These are phyloP conservation scores for Synergus laeviventris DNA, from an alignment of 2,888 invertebrate species.

Conservation along the genomic window DNA sequence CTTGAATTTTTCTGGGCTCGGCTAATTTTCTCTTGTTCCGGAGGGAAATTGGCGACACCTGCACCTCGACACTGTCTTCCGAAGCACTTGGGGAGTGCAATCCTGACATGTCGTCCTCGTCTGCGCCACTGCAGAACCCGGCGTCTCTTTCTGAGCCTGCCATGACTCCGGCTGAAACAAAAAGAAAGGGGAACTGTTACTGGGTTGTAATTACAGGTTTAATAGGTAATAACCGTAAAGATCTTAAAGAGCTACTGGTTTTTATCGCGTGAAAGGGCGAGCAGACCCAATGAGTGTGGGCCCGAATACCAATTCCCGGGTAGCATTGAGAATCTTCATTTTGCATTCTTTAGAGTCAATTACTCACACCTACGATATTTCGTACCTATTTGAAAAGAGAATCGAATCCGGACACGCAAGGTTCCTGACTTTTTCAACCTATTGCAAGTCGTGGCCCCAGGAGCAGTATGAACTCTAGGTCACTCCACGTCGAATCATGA, in stretches of 20 bases:
- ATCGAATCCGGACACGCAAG: background rate
- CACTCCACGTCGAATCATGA: conserved; percentile 3
- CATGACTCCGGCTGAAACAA: conserved; percentile 79
- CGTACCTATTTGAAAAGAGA: background rate
- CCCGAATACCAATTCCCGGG: conserved; percentile 1
- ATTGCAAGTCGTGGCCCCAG: background rate
- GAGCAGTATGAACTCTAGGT: background rate
- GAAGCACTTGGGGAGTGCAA: conserved; percentile 81
- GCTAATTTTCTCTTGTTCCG: conserved; percentile 82
- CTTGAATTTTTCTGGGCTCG: conserved; percentile 81
- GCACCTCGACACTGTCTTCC: conserved; percentile 83
- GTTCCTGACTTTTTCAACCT: background rate
- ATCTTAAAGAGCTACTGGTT: conserved; percentile 3
- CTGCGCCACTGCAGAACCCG: conserved; percentile 86
- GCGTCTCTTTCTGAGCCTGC: conserved; percentile 81
- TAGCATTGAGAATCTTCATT: background rate
- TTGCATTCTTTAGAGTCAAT: background rate
- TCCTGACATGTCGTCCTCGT: conserved; percentile 78
- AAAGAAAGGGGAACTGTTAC: conserved; percentile 55
- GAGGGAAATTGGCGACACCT: conserved; percentile 79
- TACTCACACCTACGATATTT: background rate
- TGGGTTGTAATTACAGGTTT: conserved; percentile 35
- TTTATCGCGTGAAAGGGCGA: background rate
- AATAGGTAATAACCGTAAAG: conserved; percentile 15
- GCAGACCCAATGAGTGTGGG: background rate